Conservation (phyloP, 2,113 vertebrate genomes). For the Corythaixoides concolor region DNA sequence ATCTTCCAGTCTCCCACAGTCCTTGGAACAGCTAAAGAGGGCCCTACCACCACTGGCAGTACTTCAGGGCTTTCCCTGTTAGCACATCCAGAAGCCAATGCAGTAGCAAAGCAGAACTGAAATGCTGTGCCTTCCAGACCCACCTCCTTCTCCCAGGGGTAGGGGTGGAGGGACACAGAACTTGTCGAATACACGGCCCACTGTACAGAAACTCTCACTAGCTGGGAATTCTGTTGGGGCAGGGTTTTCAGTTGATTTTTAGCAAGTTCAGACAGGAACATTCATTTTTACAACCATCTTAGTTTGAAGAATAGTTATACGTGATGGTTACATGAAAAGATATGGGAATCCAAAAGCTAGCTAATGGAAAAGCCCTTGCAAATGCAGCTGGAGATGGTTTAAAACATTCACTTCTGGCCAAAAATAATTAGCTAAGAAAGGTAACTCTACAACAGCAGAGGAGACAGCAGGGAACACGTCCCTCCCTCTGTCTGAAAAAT, state of each 20-base stretch:
- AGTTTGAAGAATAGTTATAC: background rate
- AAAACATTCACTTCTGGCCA: background rate
- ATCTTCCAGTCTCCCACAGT: background rate
- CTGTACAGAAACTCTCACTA: background rate
- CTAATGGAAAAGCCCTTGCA: background rate
- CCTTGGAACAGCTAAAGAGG: background rate
- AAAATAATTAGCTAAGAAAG: background rate
- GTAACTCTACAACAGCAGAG: background rate
- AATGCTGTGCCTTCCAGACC: background rate
- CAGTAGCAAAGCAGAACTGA: background rate
- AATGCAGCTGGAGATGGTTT: background rate
- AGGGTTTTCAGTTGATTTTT: background rate
- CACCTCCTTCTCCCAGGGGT: background rate
- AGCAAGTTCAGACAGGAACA: background rate
- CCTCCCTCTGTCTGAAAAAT: background rate
- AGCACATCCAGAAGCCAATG: background rate
- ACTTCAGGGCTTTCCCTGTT: background rate
- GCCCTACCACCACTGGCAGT: accelerated
- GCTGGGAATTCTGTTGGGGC: background rate
- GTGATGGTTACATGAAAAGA: background rate
- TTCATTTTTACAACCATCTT: background rate
- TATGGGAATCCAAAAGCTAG: background rate
- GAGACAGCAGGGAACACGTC: background rate
- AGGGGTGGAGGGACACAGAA: background rate
- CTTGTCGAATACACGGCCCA: background rate